Evolutionary conservation across 2,888 invertebrate species (phyloP).

Genomic region (Colostygia pectinataria): DNA sequence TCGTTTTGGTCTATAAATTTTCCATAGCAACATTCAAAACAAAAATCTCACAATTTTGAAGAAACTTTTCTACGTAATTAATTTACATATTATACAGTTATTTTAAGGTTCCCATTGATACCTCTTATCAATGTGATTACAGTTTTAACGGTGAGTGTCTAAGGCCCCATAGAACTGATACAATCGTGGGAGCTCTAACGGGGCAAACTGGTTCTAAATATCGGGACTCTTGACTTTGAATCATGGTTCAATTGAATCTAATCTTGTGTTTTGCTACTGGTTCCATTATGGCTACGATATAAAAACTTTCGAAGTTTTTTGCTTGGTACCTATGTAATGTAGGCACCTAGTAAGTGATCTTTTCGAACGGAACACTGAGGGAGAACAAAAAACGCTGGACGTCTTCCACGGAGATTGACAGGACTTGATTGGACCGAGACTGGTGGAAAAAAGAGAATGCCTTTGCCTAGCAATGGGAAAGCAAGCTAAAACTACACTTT

Average conservation of each 20-base stretch:
- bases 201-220: slow-evolving; percentile 22
- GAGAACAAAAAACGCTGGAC: too few species aligned
- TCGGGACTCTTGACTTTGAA: slow-evolving; percentile 20
- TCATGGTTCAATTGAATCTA: slow-evolving; percentile 10
- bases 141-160: slow-evolving; percentile 23
- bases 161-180: slow-evolving; percentile 20
- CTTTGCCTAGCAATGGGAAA: too few species aligned
- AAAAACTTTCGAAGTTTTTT: too few species aligned
- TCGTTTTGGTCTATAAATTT: too few species aligned
- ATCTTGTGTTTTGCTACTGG: slow-evolving; percentile 1
- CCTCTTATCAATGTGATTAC: slow-evolving; percentile 11
- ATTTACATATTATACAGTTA: slow-evolving; percentile 3
- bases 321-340: too few species aligned
- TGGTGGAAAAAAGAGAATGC: too few species aligned
- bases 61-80: neutral
- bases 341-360: too few species aligned
- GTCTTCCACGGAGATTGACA: too few species aligned
- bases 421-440: too few species aligned
- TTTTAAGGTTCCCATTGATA: slow-evolving; percentile 18
- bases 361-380: too few species aligned
- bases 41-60: neutral
- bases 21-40: neutral
- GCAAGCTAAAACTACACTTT: too few species aligned
- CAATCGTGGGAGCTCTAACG: slow-evolving; percentile 27
- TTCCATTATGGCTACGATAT: neutral